These are phyloP conservation scores for Dendrolimus punctatus DNA, from an alignment of 1,140 invertebrate species.

Conservation along the genomic window DNA sequence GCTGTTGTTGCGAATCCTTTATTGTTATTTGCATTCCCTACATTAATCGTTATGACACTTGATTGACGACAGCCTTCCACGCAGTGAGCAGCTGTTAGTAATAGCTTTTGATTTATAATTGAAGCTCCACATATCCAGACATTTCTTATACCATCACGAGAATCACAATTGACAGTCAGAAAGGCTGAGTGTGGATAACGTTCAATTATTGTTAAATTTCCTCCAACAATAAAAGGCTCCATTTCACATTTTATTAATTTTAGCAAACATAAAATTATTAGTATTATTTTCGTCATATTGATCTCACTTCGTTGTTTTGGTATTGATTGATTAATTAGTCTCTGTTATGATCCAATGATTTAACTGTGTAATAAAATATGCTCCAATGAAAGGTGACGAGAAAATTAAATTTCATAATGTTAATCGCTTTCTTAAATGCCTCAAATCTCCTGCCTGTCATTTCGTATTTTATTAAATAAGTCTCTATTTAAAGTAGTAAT, in stretches of 20 bases:
- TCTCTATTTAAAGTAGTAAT: no score
- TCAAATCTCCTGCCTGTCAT: no score
- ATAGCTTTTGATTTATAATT: constrained; percentile 12
- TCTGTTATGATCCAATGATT: constrained; percentile 1
- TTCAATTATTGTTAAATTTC: neutral
- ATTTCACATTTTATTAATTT: constrained; percentile 3
- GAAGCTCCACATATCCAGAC: constrained; percentile 12
- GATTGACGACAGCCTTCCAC: neutral
- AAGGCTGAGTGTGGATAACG: no score
- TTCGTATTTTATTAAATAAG: no score
- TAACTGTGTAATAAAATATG: neutral
- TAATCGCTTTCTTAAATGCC: no score
- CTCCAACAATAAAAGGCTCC: constrained; percentile 7
- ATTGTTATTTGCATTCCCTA: neutral
- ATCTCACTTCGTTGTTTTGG: neutral
- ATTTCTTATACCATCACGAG: no score
- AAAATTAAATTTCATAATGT: neutral
- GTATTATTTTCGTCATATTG: neutral
- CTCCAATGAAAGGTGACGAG: neutral
- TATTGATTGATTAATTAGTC: constrained; percentile 2
- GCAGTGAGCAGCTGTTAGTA: constrained; percentile 16
- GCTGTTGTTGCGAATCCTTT: neutral
- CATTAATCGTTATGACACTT: neutral
- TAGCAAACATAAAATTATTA: neutral
- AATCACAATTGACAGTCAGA: no score